Percentiles rank a stretch among this genome's conserved stretches.
Evolutionary conservation across 1,140 invertebrate genomes (phyloP).

Genomic region (Ylistrum balloti): DNA sequence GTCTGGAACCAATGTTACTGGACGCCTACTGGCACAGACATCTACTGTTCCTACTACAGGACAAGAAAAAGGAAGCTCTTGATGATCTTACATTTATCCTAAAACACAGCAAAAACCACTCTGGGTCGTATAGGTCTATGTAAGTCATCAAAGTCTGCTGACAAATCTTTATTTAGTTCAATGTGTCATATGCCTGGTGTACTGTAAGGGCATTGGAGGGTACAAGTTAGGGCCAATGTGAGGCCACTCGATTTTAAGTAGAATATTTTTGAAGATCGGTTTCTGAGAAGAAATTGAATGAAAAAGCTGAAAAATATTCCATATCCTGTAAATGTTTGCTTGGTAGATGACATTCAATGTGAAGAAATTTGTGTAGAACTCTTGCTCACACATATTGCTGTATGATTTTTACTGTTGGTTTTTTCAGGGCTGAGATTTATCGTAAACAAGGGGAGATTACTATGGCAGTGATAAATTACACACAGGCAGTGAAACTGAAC

Average conservation of each 20-base stretch:
- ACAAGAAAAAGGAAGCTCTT: conserved; percentile 78
- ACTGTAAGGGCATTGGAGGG: no score
- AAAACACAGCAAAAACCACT: conserved; percentile 79
- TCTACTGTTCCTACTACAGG: conserved; percentile 79
- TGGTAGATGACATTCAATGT: no score
- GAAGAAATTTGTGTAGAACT: no score
- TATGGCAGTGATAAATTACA: conserved; percentile 81
- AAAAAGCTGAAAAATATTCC: no score
- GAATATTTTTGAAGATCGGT: no score
- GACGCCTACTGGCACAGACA: conserved; percentile 83
- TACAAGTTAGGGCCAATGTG: no score
- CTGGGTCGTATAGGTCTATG: conserved; percentile 81
- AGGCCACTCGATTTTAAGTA: no score
- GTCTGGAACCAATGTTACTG: conserved; percentile 78
- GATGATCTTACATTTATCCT: conserved; percentile 81
- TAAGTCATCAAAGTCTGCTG: conserved; percentile 60
- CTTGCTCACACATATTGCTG: no score
- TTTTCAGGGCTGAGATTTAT: conserved; percentile 79
- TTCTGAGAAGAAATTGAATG: no score
- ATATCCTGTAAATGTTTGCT: no score
- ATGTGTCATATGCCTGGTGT: no score
- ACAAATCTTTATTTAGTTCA: neutral
- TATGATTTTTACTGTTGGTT: conserved; percentile 8
- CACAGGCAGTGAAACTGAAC: conserved; percentile 80
- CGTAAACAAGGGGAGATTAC: conserved; percentile 76